Conservation (phyloP, 2,888 invertebrate genomes). For the Drosophila bunnanda region DNA sequence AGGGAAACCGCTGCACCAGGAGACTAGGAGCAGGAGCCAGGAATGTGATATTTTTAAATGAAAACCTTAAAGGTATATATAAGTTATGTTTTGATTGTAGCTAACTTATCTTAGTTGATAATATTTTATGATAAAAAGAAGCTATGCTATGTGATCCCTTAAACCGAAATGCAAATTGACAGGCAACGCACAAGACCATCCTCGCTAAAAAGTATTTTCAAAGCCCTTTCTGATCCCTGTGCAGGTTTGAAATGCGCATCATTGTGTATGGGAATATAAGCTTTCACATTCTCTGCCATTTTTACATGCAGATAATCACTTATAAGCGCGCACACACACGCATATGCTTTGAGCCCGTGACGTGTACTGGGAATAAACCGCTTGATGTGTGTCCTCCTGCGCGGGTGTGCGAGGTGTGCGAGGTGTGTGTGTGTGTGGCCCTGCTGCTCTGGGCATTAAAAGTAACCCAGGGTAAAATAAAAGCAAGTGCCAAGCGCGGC, state of each 20-base stretch:
- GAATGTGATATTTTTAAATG: not conserved
- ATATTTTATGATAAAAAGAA: not conserved
- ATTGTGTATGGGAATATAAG: constrained; percentile 21
- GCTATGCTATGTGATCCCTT: not conserved
- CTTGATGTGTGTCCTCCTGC: constrained; percentile 41
- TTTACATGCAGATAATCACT: constrained; percentile 66
- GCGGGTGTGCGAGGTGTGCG: not conserved
- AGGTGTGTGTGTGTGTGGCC: constrained; percentile 21
- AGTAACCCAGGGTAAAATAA: constrained; percentile 75
- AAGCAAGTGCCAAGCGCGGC: constrained; percentile 63
- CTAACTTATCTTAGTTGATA: not conserved
- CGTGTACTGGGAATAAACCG: constrained; percentile 67
- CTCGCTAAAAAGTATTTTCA: constrained; percentile 6
- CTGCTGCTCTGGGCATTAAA: constrained; percentile 59
- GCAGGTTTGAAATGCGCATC: constrained; percentile 32
- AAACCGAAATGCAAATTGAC: not conserved
- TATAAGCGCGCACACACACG: constrained; percentile 21
- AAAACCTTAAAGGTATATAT: not conserved
- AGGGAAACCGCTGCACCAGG: constrained; percentile 33
- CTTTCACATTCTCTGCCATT: constrained; percentile 24
- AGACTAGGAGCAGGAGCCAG: not conserved
- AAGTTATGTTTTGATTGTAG: not conserved
- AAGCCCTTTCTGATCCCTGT: not conserved
- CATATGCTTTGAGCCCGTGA: constrained; percentile 23
- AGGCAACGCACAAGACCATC: not conserved